Conservation (phyloP, 2,888 invertebrate genomes). For the Drosophila meridionalis region DNA sequence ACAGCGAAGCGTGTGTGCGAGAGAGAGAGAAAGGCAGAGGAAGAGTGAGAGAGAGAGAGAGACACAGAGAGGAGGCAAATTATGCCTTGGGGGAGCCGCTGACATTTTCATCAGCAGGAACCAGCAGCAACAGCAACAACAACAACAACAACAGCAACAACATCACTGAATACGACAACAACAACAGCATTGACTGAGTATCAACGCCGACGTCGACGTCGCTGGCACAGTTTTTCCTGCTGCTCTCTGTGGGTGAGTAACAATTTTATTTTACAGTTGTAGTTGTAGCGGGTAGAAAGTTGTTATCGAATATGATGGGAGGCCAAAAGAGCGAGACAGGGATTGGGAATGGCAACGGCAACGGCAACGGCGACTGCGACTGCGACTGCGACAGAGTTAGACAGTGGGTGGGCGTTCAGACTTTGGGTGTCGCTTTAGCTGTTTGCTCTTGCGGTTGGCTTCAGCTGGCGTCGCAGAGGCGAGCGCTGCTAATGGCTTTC, state of each 20-base stretch:
- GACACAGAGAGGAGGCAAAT: constrained; percentile 31
- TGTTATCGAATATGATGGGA: constrained; percentile 73
- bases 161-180: constrained; percentile 18
- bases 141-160: constrained; percentile 15
- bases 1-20: constrained; percentile 7
- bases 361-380: constrained; percentile 6
- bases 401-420: constrained; percentile 27
- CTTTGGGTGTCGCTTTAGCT: constrained; percentile 7
- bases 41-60: neutral
- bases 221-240: constrained; percentile 61
- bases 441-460: constrained; percentile 32
- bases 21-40: neutral
- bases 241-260: constrained; percentile 67
- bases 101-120: constrained; percentile 69
- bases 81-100: constrained; percentile 75
- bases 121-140: constrained; percentile 48
- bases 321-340: constrained; percentile 34
- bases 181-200: constrained; percentile 37
- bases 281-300: constrained; percentile 66
- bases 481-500: constrained; percentile 33
- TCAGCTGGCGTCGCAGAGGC: constrained; percentile 48
- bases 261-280: constrained; percentile 40
- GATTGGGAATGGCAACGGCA: constrained; percentile 12
- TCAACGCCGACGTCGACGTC: constrained; percentile 32
- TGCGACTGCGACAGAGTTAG: constrained; percentile 16